Base-by-base conservation (phyloP, 2,797 vertebrate species). In the Darevskia mixta region DNA sequence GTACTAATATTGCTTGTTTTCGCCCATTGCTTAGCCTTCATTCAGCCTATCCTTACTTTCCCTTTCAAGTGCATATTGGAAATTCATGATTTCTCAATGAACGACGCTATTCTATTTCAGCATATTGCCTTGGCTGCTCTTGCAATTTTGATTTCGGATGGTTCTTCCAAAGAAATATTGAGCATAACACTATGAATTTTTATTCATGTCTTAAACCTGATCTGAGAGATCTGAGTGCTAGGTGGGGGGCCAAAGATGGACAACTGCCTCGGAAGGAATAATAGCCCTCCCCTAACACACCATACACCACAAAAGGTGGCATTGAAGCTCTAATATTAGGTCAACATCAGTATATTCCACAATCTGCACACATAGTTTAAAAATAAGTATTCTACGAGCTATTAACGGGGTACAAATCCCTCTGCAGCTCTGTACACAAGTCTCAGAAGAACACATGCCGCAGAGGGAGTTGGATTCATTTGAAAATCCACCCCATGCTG, bases 81-180 rank as follows among this genome's bases (percentile, higher is more conserved):
- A 95, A 96, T 97, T 95, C 87, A 90, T 88, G 86, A 91, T 92
- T 86, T 92, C 92, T 92, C 92, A 93, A 0, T 87, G 91, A 95
- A 91, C 79, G 88, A 93, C 84, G 92, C 91, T 94, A 95, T 95
- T 95, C 92, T 94, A 89, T 93, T 93, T 95, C 87, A 91, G 88
- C 2, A 94, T 94, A 92, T 78, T 88, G 82, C 88, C 87, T 86
- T 89, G 92, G 90, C 91, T 82, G 73, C 83, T 95, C 89, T 90
- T 94, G 88, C 92, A 93, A 91, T 94, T 95, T 94, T 90, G 85
- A 55, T 88, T 82, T 84, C 89, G 89, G 91, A 83, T 82, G 18
- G 82, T 75, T 45, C 90, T 93, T 93, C 92, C 90, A 92, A 92
- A 94, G 86, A 92, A 94, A 90, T 87, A 82, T 87, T 90, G 88